Evolutionary conservation across 2,797 vertebrate genomes (phyloP), one percentile per base, ranked within the genome.

Genomic region (Paedocypris micromegethes): DNA sequence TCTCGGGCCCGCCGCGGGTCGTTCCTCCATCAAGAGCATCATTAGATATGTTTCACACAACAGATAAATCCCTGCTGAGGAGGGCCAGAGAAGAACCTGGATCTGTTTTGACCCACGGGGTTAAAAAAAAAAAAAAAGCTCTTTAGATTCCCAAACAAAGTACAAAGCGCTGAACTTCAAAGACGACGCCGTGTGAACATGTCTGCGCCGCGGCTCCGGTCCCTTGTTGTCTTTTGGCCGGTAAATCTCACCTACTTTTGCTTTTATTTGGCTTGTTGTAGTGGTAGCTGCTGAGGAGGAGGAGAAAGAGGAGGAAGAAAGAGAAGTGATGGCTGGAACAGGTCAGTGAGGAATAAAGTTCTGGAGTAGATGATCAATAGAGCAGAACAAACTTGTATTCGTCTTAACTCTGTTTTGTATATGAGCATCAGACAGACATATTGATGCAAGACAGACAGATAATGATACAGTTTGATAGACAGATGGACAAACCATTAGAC

Each of bases 21-120:
- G 65, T 68, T 74, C 65, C 45, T 69, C 60, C 49, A 69, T 71
- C 69, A 55, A 46, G 57, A 62, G 56, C 44, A 48, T 49, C 37
- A 68, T 74, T 77, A 74, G 63, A 74, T 66, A 51, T 62, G 42
- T 70, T 70, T 58, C 67, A 66, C 62, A 61, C 63, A 70, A 61
- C 43, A 45, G 3, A 44, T 50, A 71, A 66, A 57, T 48, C 60
- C 63, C 73, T 58, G 68, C 73, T 58, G 68, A 66, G 45, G 9
- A 47, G 50, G 57, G 58, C 49, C 42, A 51, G 41, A 63, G 65
- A 51, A 42, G n/a, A 68, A 58, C 65, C 49, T 74, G 70, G 60
- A 48, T 58, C 64, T 55, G 47, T 65, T 64, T 65, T 56, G 47
- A 68, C 62, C 68, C 50, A 42, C 9, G 54, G 72, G 68, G 64